Conservation (phyloP, 2,888 invertebrate species). For the Lamellibrachia columna region DNA sequence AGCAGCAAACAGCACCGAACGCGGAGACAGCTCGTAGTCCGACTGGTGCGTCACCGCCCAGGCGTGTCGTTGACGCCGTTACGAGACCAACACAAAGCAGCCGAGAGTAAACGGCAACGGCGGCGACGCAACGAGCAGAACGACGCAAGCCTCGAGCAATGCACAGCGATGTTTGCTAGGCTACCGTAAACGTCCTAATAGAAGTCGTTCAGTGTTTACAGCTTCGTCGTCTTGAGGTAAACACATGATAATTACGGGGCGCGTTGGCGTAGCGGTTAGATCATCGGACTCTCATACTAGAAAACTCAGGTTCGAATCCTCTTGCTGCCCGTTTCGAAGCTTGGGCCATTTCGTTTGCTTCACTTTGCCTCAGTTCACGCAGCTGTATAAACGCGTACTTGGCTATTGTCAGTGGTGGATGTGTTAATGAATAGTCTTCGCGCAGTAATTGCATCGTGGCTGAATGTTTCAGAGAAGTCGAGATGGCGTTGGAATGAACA, state of each 20-base stretch:
- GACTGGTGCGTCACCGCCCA: not conserved
- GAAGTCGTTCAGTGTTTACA: not conserved
- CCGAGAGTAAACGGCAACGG: not conserved
- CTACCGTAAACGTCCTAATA: not conserved
- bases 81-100: not conserved
- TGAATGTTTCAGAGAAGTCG: too few relatives aligned
- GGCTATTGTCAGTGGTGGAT: too few relatives aligned
- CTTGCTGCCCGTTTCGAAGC: too few relatives aligned
- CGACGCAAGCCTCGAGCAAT: not conserved
- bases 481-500: too few relatives aligned
- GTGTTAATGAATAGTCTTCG: too few relatives aligned
- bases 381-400: too few relatives aligned
- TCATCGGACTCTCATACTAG: too few relatives aligned
- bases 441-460: too few relatives aligned
- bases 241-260: not conserved
- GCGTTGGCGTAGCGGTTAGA: too few relatives aligned
- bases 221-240: not conserved
- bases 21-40: not conserved
- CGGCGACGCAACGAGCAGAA: not conserved
- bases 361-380: too few relatives aligned
- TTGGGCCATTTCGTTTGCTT: too few relatives aligned
- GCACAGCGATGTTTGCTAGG: not conserved
- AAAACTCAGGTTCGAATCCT: too few relatives aligned
- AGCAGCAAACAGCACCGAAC: not conserved
- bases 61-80: not conserved